Percentiles rank a stretch among this genome's conserved stretches.
Evolutionary conservation across 2,113 vertebrate species (phyloP).

Genomic region (Scalopus aquaticus): DNA sequence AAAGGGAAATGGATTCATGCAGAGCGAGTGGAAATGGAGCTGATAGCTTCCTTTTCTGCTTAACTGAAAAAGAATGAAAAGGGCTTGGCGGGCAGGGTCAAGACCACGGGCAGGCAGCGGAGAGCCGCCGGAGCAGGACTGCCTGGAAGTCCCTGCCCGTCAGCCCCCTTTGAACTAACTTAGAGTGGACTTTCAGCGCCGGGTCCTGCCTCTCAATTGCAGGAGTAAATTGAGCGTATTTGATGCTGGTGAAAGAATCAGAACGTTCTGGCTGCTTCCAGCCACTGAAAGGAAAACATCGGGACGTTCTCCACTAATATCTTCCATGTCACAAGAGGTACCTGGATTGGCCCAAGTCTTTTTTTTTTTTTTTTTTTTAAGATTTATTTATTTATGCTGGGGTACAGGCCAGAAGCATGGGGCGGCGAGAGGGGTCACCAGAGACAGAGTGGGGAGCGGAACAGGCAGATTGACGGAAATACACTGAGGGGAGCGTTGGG

Average conservation of each 20-base stretch:
- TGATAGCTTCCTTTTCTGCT: slow-evolving; percentile 60
- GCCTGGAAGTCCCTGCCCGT: background rate
- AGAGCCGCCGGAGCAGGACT: background rate
- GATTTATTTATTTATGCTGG: no score
- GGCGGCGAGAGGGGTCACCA: no score
- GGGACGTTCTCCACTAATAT: background rate
- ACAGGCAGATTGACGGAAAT: no score
- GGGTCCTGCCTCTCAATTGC: background rate
- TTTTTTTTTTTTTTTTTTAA: no score
- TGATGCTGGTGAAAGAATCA: background rate
- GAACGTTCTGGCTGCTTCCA: background rate
- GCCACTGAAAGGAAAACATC: background rate
- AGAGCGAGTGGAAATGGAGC: slow-evolving; percentile 79
- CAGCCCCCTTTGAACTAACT: background rate
- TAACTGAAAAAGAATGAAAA: slow-evolving; percentile 31
- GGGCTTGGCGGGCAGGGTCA: background rate
- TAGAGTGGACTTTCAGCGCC: background rate
- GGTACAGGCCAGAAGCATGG: no score
- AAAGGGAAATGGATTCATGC: slow-evolving; percentile 80
- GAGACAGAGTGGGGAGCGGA: no score
- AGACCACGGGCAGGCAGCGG: background rate
- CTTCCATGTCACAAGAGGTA: background rate
- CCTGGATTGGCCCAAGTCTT: background rate
- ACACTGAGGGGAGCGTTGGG: no score
- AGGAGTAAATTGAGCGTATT: background rate